phyloP scores from a whole-genome alignment of 2,888 invertebrate species.

The Catonia carolina region DNA sequence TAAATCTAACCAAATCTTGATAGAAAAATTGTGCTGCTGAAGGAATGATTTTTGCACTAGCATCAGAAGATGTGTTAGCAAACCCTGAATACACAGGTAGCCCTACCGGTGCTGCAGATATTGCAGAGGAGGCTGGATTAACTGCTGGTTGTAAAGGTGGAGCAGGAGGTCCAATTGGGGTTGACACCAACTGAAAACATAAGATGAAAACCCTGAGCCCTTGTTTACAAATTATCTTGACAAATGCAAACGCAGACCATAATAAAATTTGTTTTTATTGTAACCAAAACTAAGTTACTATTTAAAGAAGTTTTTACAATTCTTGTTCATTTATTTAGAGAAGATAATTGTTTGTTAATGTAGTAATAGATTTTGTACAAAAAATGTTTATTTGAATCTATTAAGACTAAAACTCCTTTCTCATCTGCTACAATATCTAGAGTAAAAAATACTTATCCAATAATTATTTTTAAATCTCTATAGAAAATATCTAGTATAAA shows the following conservation, averaged over 20 bases:
- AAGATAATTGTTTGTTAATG: no score
- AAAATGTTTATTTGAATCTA: no score
- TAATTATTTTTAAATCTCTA: no score
- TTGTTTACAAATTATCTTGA: no score
- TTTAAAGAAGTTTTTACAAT: neutral
- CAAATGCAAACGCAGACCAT: neutral
- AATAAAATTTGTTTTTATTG: neutral
- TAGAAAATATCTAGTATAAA: no score
- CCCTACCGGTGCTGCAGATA: neutral
- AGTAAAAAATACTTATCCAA: no score
- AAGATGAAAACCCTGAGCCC: constrained; percentile 7
- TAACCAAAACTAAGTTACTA: constrained; percentile 5
- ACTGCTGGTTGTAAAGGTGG: constrained; percentile 11
- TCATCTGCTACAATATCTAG: no score
- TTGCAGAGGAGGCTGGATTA: neutral
- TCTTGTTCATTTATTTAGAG: neutral
- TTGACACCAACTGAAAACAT: constrained; percentile 55
- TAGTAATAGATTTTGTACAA: no score
- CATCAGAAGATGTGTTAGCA: constrained; percentile 25
- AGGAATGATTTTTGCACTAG: constrained; percentile 18
- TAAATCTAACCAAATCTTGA: constrained; percentile 30
- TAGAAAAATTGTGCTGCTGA: constrained; percentile 32
- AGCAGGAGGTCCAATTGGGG: constrained; percentile 46
- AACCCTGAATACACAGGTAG: constrained; percentile 33
- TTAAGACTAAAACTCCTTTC: no score